Evolutionary conservation across 2,113 vertebrate genomes (phyloP).

Genomic region (Carassius auratus): DNA sequence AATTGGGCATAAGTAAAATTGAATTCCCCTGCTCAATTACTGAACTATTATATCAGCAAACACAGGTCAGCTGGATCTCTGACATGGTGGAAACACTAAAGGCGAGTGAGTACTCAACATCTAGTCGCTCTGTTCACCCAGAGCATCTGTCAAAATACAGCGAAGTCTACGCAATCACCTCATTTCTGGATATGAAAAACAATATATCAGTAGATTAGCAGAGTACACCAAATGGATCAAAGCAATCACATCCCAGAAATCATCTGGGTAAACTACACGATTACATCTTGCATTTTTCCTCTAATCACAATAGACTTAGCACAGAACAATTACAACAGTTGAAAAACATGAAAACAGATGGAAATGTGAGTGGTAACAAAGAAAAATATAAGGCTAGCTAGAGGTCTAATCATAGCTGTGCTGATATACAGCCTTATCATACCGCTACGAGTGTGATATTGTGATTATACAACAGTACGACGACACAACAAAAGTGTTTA

Average conservation of each 20-base stretch:
- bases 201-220: neutral
- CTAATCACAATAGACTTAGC: neutral
- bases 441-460: no score
- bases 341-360: neutral
- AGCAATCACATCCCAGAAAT: neutral
- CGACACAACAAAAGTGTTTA: no score
- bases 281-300: neutral
- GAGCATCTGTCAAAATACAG: neutral
- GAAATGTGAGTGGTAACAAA: neutral
- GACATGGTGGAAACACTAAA: neutral
- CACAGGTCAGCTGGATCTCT: conserved; percentile 45
- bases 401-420: no score
- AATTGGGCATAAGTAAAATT: conserved; percentile 79
- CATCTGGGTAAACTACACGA: neutral
- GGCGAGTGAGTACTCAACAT: neutral
- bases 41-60: conserved; percentile 67
- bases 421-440: no score
- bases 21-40: conserved; percentile 78
- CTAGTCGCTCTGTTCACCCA: neutral
- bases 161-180: neutral
- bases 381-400: neutral
- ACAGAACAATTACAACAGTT: neutral
- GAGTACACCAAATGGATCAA: neutral
- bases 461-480: no score
- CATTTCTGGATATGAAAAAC: neutral